Evolutionary conservation across 2,113 vertebrate species (phyloP), one percentile per base, ranked within the genome.

Genomic region (Callocephalon fimbriatum): DNA sequence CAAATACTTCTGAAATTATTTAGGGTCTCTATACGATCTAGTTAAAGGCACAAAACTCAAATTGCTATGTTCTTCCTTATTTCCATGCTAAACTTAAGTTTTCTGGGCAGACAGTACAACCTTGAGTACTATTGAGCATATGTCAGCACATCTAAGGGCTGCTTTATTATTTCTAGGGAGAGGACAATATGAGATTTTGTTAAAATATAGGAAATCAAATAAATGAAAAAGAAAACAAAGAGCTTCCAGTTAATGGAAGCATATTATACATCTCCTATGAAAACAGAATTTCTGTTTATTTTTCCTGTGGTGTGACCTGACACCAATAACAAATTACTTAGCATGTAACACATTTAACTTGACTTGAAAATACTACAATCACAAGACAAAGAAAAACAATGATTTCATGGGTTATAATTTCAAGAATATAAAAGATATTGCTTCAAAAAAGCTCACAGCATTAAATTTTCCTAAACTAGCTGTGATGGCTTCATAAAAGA

Each of bases 211-310:
- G 38, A 95, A 93, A 83, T 51, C 4, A 90, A 80, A 77, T 83
- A 94, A 88, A 92, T 62, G 9, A 42, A 86, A 86, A 90, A 54
- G 1, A 90, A 96, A 97, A 63, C 56, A 95, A 73, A 88, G 21
- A 37, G 8, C 26, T 95, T 92, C 54, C 44, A 84, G 31, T 45
- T 75, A 86, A 92, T 77, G 26, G 47, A 32, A 61, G 19, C 15
- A 72, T 56, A 54, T 78, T 61, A 86, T 94, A 95, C 86, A 90
- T 73, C 32, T 50, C 47, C 47, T 42, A 76, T 59, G 54, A 84
- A 90, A 59, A n/a, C 3, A 59, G 54, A 71, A 75, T 44, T 67
- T 75, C 16, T 93, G 16, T 53, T 89, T 92, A 27, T 90, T 96
- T 96, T 91, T 58, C 32, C 35, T 73, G 51, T 51, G 16, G 32